Evolutionary conservation across 2,797 vertebrate genomes (phyloP), one percentile per base, ranked within the genome.

Genomic region (Sebastes variabilis): DNA sequence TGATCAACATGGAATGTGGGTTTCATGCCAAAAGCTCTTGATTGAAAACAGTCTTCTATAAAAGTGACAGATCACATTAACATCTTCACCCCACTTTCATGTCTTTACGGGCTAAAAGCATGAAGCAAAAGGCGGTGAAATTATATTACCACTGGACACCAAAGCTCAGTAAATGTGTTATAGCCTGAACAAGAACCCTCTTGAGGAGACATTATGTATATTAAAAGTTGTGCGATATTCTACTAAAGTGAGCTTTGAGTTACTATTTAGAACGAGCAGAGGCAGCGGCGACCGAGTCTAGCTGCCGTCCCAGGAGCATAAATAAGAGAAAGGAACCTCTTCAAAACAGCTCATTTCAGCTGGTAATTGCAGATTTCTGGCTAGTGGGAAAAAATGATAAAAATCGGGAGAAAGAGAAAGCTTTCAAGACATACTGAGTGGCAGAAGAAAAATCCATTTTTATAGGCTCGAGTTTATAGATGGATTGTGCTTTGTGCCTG

Each of bases 361-460:
- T 68, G 5, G 52, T 72, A 83, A 85, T 79, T 83, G 62, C 60
- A 71, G 24, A 82, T 84, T 77, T 83, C 66, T 73, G 38, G 30
- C 10, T 4, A 5, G 8, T 22, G 9, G 32, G 32, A 80, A 66
- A 72, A 70, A 80, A 49, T 18, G 30, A 82, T 62, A 60, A 55
- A 69, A 75, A 58, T 58, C 5, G 2, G 13, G 52, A 85, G 30
- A 60, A 55, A 36, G 36, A 60, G 29, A 82, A 61, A 72, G 61
- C 42, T 72, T 80, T 90, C 18, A 69, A 77, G 72, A 75, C 56
- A 10, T 27, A 60, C 27, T 79, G 66, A 24, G 46, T 61, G 68
- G 79, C 79, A 74, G 75, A 22, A 77, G 79, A 74, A 84, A 79
- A 88, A 87, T 88, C 67, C 1, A 67, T 87, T 72, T 88, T 85